Evolutionary conservation across 2,113 vertebrate species (phyloP), one percentile per base, ranked within the genome.

Genomic region (Ursus arctos): DNA sequence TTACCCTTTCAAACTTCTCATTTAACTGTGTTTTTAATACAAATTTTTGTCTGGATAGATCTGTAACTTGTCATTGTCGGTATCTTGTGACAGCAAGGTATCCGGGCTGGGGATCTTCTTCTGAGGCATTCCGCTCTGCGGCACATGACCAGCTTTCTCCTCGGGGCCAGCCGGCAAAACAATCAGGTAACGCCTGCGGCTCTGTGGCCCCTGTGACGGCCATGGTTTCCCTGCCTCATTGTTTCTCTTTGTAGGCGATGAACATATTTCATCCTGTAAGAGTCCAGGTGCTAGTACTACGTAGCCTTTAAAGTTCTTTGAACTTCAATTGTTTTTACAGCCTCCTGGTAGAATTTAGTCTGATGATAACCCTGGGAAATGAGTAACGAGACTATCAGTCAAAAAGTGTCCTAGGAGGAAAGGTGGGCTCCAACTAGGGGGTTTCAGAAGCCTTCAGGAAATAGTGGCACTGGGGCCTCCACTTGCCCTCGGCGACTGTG

Each of bases 91-190:
- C 98, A 99, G 98, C 99, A 99, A 99, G 99, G 99, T 85, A 99
- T 99, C 57, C 98, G 99, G 94, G 99, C 99, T 4, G 99, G 99
- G 91, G 99, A 99, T 94, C 99, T 99, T 80, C 98, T 99, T 85
- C 98, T 99, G 97, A 99, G 99, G 88, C 99, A 99, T 94, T 99
- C 99, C 7, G 99, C 99, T 21, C 99, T 99, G 97, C 99, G 99
- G 3, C 99, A 99, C 97, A 99, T 99, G 99, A 99, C 99, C 95
- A 99, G 99, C 98, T 99, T 99, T 91, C 99, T 99, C 57, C 98
- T 99, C 1, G 99, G 99, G 83, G 98, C 99, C 95, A 99, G 97
- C 90, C 97, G 99, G 36, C 99, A 99, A 87, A 99, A 99, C 98
- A 99, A 99, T 92, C 99, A 99, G 99, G 99, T 99, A 99, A 87